Evolutionary conservation across 1,140 invertebrate genomes (phyloP).

Genomic region (Scaptodrosophila lebanonensis): DNA sequence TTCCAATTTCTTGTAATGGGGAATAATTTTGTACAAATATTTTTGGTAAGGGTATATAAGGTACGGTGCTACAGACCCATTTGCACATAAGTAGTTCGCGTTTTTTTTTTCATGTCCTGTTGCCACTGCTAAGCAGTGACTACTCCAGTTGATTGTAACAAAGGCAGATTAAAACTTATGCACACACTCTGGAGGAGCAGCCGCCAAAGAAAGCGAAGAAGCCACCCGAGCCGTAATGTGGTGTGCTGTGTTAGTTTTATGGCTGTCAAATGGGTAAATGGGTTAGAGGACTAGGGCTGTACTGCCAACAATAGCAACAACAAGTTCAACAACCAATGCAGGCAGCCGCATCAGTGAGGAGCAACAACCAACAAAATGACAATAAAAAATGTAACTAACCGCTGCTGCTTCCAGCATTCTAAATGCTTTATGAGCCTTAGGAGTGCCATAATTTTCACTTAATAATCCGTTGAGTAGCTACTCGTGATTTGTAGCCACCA

Average conservation of each 20-base stretch:
- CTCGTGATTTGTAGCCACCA: slow-evolving; percentile 60
- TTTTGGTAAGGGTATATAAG: too few relatives aligned
- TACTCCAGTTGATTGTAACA: slow-evolving; percentile 56
- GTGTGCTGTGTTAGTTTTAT: slow-evolving; percentile 71
- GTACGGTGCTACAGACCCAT: too few relatives aligned
- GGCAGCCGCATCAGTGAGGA: too few relatives aligned
- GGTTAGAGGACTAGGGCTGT: slow-evolving; percentile 49
- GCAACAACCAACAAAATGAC: slow-evolving; percentile 47
- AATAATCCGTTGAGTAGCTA: slow-evolving; percentile 75
- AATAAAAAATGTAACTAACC: slow-evolving; percentile 74
- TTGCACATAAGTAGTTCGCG: too few relatives aligned
- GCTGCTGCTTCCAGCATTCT: slow-evolving; percentile 49
- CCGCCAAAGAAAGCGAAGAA: neutral
- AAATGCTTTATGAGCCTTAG: slow-evolving; percentile 74
- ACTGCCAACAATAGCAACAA: slow-evolving; percentile 10
- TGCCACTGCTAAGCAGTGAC: slow-evolving; percentile 22
- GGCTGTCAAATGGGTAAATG: slow-evolving; percentile 57
- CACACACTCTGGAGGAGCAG: slow-evolving; percentile 42
- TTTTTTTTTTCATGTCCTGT: slow-evolving; percentile 21
- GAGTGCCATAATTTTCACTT: slow-evolving; percentile 76
- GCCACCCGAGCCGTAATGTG: slow-evolving; percentile 41
- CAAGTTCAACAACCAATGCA: too few relatives aligned
- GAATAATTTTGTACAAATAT: too few relatives aligned
- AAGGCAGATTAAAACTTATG: slow-evolving; percentile 74
- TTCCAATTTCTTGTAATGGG: too few relatives aligned